Conservation (phyloP, 2,113 vertebrate genomes). For the Brienomyrus brachyistius region DNA sequence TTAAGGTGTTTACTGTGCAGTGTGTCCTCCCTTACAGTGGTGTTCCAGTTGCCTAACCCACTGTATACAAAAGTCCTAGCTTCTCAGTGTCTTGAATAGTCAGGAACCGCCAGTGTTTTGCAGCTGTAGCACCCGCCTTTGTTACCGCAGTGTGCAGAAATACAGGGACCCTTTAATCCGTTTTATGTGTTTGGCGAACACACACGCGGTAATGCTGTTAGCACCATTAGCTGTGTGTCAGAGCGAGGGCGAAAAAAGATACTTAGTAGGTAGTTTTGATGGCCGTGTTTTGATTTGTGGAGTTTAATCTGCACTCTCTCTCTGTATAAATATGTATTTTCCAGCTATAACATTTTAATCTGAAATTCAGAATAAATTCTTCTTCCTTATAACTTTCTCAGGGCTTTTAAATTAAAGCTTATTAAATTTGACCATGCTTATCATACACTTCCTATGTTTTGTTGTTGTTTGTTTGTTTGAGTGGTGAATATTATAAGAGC, state of each 20-base stretch:
- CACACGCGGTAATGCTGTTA: neutral
- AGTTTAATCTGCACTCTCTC: neutral
- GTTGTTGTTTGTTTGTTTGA: neutral
- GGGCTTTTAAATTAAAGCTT: neutral
- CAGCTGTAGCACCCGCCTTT: neutral
- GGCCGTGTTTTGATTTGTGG: neutral
- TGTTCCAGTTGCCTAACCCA: neutral
- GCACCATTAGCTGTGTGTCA: neutral
- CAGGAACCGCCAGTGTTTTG: neutral
- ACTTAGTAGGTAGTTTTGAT: neutral
- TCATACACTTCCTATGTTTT: neutral
- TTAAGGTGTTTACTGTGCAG: neutral
- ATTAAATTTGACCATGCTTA: neutral
- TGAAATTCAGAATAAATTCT: neutral
- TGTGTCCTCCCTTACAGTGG: neutral
- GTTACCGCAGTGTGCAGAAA: neutral
- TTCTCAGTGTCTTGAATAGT: neutral
- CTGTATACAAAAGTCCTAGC: neutral
- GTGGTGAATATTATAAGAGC: neutral
- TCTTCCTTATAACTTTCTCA: neutral
- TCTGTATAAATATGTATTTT: neutral
- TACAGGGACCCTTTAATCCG: neutral
- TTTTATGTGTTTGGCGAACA: too few relatives aligned
- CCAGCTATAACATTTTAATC: neutral
- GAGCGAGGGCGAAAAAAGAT: neutral